Evolutionary conservation across 2,888 invertebrate species (phyloP).

Genomic region (Hyles lineata): DNA sequence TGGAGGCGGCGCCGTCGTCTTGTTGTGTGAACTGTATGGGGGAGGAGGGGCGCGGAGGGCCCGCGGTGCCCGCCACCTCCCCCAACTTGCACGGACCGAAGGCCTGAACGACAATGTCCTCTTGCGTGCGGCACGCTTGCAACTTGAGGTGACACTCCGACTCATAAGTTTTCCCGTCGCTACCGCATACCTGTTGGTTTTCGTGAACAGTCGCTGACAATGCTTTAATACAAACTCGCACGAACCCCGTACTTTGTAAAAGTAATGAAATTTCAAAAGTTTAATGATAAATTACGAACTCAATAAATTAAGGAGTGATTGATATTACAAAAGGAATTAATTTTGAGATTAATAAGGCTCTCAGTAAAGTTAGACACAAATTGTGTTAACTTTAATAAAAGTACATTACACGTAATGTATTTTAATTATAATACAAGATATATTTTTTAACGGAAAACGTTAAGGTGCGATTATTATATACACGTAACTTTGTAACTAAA

Average conservation of each 20-base stretch:
- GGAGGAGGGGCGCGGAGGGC: constrained; percentile 90
- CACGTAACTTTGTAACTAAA: background rate
- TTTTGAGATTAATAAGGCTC: constrained; percentile 10
- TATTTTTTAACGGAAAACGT: background rate
- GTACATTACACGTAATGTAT: background rate
- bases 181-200: constrained; percentile 87
- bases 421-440: background rate
- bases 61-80: constrained; percentile 89
- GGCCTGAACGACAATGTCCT: constrained; percentile 90
- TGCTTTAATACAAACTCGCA: constrained; percentile 1
- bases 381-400: background rate
- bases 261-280: constrained; percentile 10
- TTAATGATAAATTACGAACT: constrained; percentile 19
- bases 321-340: constrained; percentile 16
- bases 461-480: too few relatives aligned
- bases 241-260: background rate
- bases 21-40: constrained; percentile 92
- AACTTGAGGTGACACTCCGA: constrained; percentile 93
- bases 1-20: constrained; percentile 90
- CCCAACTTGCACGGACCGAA: constrained; percentile 90
- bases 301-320: constrained; percentile 18
- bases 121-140: constrained; percentile 93
- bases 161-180: constrained; percentile 92
- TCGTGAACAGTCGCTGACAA: background rate
- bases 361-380: constrained; percentile 1